Conservation (phyloP, 2,797 vertebrate genomes). For the Crocidura indochinensis region DNA sequence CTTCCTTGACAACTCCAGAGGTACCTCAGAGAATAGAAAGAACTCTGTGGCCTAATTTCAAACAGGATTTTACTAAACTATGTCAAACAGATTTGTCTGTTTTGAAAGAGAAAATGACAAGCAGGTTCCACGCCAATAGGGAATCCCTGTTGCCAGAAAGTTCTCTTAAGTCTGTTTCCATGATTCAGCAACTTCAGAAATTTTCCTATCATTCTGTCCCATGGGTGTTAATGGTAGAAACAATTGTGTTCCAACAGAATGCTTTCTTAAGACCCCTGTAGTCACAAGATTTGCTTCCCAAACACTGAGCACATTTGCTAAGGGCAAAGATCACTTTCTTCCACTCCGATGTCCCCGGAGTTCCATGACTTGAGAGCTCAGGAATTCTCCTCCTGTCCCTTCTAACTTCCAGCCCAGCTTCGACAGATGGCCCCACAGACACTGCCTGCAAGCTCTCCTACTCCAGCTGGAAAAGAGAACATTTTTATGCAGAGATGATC, state of each 20-base stretch:
- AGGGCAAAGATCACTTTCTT: slow-evolving; percentile 78
- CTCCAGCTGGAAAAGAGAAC: background rate
- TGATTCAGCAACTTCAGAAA: slow-evolving; percentile 44
- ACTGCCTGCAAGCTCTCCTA: background rate
- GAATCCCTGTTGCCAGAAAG: slow-evolving; percentile 48
- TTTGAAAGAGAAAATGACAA: slow-evolving; percentile 71
- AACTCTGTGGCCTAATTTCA: slow-evolving; percentile 48
- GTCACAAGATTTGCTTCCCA: slow-evolving; percentile 42
- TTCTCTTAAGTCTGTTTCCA: slow-evolving; percentile 56
- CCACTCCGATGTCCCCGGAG: slow-evolving; percentile 13
- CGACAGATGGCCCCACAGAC: slow-evolving; percentile 30
- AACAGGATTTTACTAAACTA: slow-evolving; percentile 56
- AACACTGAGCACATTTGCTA: slow-evolving; percentile 52
- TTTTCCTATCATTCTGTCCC: slow-evolving; percentile 21
- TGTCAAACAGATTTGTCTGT: slow-evolving; percentile 51
- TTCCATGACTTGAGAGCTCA: slow-evolving; percentile 40
- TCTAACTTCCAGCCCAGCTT: slow-evolving; percentile 36
- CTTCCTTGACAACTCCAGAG: slow-evolving; percentile 51
- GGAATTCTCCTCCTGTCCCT: slow-evolving; percentile 54
- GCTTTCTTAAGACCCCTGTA: slow-evolving; percentile 62
- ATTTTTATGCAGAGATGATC: slow-evolving; percentile 47
- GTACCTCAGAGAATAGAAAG: slow-evolving; percentile 37
- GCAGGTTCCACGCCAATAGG: slow-evolving; percentile 12
- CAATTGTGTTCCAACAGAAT: slow-evolving; percentile 67
- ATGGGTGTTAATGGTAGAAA: slow-evolving; percentile 4